Percentiles rank a stretch among this genome's conserved stretches.
Evolutionary conservation across 2,113 vertebrate species (phyloP).

Genomic region (Caranx melampygus): DNA sequence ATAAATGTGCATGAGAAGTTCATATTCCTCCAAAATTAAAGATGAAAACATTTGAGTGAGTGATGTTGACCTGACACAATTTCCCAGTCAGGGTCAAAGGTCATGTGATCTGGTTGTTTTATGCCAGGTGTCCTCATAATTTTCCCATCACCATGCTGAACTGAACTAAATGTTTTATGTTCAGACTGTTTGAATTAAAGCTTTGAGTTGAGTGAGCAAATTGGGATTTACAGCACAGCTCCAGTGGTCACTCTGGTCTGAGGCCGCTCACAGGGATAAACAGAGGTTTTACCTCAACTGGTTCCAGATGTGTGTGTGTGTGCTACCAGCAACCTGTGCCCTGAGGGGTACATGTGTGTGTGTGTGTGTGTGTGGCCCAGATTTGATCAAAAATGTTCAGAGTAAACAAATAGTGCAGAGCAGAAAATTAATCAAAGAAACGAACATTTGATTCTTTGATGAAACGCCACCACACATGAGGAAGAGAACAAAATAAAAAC

Average conservation of each 20-base stretch:
- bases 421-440: constrained; percentile 17
- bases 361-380: constrained; percentile 48
- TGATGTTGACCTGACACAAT: no score
- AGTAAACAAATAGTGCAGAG: constrained; percentile 61
- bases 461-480: background rate
- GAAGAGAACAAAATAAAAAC: background rate
- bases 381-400: constrained; percentile 57
- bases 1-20: no score
- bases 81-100: no score
- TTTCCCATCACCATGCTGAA: no score
- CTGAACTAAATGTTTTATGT: no score
- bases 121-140: no score
- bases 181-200: no score
- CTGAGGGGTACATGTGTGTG: background rate
- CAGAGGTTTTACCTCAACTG: constrained; percentile 27
- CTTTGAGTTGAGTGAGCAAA: no score
- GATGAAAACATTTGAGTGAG: no score
- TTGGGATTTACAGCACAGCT: no score
- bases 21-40: no score
- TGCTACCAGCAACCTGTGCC: constrained; percentile 6
- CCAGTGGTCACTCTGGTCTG: constrained; percentile 33
- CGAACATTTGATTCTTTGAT: background rate
- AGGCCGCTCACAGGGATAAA: constrained; percentile 51
- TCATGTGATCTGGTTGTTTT: no score
- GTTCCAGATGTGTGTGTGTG: constrained; percentile 63